Conservation (phyloP, 2,797 vertebrate genomes). For the Gallinago solitaria region DNA sequence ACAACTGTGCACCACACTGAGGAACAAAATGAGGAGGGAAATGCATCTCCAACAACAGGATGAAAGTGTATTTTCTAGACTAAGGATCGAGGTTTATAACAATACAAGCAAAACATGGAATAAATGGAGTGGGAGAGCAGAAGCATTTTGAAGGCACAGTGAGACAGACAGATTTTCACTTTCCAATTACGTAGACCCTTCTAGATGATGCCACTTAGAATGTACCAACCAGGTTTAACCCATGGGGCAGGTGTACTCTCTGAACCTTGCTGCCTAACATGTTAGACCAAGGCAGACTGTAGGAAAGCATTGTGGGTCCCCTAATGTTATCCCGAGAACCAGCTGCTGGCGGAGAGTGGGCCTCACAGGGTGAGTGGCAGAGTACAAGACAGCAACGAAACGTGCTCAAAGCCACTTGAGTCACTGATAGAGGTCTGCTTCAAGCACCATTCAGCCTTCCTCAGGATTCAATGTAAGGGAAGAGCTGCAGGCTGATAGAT, state of each 20-base stretch:
- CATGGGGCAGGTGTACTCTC: neutral
- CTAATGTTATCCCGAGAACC: neutral
- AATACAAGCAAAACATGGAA: neutral
- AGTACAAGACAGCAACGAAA: neutral
- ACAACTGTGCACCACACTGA: neutral
- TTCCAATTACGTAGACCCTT: neutral
- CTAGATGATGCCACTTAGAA: neutral
- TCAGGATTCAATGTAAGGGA: neutral
- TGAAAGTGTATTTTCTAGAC: neutral
- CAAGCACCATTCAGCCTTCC: neutral
- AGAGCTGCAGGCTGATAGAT: neutral
- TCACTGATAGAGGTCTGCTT: accelerated
- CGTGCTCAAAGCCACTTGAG: neutral
- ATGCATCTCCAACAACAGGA: neutral
- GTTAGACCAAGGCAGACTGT: neutral
- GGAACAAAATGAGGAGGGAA: neutral
- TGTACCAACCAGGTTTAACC: neutral
- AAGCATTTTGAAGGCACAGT: neutral
- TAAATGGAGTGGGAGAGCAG: neutral
- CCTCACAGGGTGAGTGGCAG: neutral
- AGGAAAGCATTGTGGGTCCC: neutral
- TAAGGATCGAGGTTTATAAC: neutral
- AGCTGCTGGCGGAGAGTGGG: neutral
- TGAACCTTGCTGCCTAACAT: neutral
- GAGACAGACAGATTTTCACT: neutral